phyloP scores from a whole-genome alignment of 2,113 vertebrate species.

The Axis porcinus region DNA sequence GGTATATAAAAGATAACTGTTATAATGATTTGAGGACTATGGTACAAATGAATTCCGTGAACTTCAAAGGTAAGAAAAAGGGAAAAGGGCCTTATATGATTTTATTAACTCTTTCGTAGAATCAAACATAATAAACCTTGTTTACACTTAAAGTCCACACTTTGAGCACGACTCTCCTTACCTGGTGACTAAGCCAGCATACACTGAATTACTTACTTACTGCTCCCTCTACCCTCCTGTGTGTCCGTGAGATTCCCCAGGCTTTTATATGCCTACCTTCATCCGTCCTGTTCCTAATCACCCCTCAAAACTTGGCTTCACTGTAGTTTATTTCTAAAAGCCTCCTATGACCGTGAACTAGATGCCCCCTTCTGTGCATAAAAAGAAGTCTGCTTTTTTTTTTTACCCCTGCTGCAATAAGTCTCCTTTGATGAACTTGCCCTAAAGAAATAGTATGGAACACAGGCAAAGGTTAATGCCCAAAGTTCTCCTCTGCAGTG shows the following conservation, averaged over 20 bases:
- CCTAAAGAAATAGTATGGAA: neutral
- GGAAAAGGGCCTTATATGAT: neutral
- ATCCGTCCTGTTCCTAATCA: neutral
- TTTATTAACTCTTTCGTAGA: slow-evolving; percentile 35
- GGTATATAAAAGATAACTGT: slow-evolving; percentile 10
- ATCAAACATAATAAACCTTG: neutral
- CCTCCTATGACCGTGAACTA: neutral
- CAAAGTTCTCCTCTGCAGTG: neutral
- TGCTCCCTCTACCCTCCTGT: neutral
- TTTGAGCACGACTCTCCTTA: neutral
- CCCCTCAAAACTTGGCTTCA: neutral
- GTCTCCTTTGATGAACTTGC: neutral
- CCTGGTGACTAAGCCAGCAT: neutral
- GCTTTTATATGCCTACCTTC: neutral
- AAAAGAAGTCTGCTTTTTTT: neutral
- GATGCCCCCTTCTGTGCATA: neutral
- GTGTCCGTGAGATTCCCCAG: neutral
- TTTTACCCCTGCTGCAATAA: neutral
- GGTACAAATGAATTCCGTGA: slow-evolving; percentile 45
- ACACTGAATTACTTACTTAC: neutral
- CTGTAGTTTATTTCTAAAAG: neutral
- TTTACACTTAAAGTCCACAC: neutral
- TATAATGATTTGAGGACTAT: slow-evolving; percentile 21
- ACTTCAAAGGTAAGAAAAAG: slow-evolving; percentile 36
- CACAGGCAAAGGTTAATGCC: neutral